Evolutionary conservation across 2,888 invertebrate species (phyloP).

Genomic region (Argynnis bischoffii): DNA sequence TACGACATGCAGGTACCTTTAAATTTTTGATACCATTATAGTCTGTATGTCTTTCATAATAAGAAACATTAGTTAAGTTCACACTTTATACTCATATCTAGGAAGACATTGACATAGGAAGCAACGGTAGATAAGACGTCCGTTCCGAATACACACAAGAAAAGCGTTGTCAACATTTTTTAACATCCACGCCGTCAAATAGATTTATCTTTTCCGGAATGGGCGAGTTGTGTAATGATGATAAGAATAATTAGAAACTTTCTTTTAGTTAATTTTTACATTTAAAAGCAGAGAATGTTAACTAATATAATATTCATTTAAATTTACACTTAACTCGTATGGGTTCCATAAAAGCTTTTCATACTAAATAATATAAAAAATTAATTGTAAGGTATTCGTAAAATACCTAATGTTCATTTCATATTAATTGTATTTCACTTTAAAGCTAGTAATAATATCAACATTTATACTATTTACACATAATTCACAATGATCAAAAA

Average conservation of each 20-base stretch:
- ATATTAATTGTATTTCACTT: too few relatives aligned
- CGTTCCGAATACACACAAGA: slow-evolving; percentile 40
- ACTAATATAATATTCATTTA: not conserved
- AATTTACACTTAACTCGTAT: too few relatives aligned
- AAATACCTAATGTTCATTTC: too few relatives aligned
- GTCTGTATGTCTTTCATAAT: slow-evolving; percentile 17
- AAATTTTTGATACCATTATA: slow-evolving; percentile 17
- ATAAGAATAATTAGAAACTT: slow-evolving; percentile 27
- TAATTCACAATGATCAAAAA: too few relatives aligned
- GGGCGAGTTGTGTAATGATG: slow-evolving; percentile 29
- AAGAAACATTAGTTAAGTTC: slow-evolving; percentile 21
- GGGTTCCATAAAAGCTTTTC: too few relatives aligned
- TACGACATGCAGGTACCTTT: slow-evolving; percentile 19
- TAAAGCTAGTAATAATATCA: too few relatives aligned
- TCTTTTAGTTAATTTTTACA: slow-evolving; percentile 2
- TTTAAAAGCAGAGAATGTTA: not conserved
- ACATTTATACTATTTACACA: too few relatives aligned
- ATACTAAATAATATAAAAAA: too few relatives aligned
- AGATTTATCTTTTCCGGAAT: slow-evolving; percentile 37
- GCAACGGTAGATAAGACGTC: slow-evolving; percentile 45
- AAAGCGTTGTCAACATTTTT: slow-evolving; percentile 41
- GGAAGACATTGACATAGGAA: slow-evolving; percentile 47
- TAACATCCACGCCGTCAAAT: slow-evolving; percentile 34
- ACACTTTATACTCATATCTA: slow-evolving; percentile 23
- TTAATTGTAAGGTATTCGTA: too few relatives aligned